Base-by-base conservation (phyloP, 2,113 vertebrate genomes). In the Rhinolophus sinicus region DNA sequence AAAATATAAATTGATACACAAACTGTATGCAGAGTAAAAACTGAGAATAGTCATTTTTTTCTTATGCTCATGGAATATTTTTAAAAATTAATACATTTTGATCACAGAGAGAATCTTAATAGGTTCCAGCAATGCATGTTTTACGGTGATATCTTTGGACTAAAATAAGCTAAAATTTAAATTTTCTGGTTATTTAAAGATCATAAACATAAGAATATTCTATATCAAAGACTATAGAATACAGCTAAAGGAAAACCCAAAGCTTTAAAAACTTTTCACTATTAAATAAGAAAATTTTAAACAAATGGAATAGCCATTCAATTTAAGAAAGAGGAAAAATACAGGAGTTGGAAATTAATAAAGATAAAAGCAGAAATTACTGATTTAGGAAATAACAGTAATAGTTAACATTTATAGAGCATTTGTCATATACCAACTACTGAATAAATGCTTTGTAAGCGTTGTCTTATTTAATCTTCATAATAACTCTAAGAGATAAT, bases 261-360 rank as follows among this genome's bases (percentile, higher is more conserved):
- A 83, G 90, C 50, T 94, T 94, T 77, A 93, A 94, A 93, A 33
- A 73, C 87, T 44, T 90, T 92, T 96, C 56, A 83, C 56, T 90
- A 86, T 64, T 89, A 86, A 95, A 52, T 83, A 69, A 60, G 35
- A 90, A 96, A 56, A 90, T 87, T n/a, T 75, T 90, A 87, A 92
- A 96, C 18, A 95, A 95, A 64, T 80, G 64, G 52, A 94, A 93
- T 77, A 92, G 80, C n/a, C 94, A 97, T 84, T 97, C 93, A 95
- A 96, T 96, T 97, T 95, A 97, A 86, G 84, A 94, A 95, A 83
- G 28, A 94, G 65, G 86, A 97, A 96, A 97, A 96, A 97, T 95
- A 75, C 11, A 70, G 70, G 26, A 96, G 62, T 80, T 97, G 70
- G 88, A 90, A 96, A 94, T 98, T 91, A 91, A 91, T 95, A 75